Evolutionary conservation across 2,113 vertebrate species (phyloP).

Genomic region (Strigops habroptila): DNA sequence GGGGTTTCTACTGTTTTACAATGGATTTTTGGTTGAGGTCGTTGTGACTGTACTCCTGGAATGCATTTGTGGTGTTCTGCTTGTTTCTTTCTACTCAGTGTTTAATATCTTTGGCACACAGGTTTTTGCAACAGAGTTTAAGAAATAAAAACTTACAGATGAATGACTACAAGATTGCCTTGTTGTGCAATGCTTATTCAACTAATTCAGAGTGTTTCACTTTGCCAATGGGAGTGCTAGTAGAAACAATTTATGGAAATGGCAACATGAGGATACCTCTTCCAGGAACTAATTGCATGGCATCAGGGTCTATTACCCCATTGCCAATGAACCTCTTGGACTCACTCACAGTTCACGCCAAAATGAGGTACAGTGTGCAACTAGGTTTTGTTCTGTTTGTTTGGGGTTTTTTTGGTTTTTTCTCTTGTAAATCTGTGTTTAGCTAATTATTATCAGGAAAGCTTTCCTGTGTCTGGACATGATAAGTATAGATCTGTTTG

Average conservation of each 20-base stretch:
- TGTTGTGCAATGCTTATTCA: constrained; percentile 97
- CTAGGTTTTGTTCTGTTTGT: background rate
- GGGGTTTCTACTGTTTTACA: background rate
- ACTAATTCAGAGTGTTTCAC: constrained; percentile 98
- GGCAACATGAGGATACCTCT: constrained; percentile 88
- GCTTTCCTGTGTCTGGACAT: background rate
- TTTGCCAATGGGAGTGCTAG: constrained; percentile 95
- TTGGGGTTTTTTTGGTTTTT: background rate
- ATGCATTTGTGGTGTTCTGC: background rate
- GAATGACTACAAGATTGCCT: constrained; percentile 98
- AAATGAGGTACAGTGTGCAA: constrained; percentile 87
- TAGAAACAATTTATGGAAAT: constrained; percentile 98
- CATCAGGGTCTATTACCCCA: constrained; percentile 90
- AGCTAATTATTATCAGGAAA: background rate
- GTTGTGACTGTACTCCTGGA: background rate
- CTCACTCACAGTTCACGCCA: constrained; percentile 96
- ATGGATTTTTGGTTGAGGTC: background rate
- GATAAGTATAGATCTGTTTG: background rate
- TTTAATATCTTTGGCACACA: constrained; percentile 49
- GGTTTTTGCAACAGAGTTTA: constrained; percentile 96
- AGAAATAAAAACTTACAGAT: constrained; percentile 95
- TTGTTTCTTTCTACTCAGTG: background rate
- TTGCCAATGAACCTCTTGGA: constrained; percentile 98
- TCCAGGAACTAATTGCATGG: constrained; percentile 92
- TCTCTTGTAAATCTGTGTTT: background rate